Evolutionary conservation across 2,113 vertebrate species (phyloP).

Genomic region (Prunella himalayana): DNA sequence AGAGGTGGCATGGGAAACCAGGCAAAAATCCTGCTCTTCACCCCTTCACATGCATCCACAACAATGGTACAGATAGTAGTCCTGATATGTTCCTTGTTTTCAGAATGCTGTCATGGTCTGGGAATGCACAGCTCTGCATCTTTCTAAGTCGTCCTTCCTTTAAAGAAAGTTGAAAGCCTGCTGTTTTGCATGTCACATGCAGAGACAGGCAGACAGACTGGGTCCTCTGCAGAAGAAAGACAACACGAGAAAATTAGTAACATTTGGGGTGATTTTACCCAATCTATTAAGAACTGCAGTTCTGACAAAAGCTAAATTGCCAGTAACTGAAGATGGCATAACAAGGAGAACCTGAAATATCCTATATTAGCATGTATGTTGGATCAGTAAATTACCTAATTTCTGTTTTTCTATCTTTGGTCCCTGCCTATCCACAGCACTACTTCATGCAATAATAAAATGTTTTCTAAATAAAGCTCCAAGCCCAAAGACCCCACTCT

Average conservation of each 20-base stretch:
- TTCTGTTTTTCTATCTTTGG: background rate
- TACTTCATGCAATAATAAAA: background rate
- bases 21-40: background rate
- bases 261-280: background rate
- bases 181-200: background rate
- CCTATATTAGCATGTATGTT: background rate
- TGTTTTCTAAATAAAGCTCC: constrained; percentile 6
- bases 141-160: background rate
- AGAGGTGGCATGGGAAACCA: background rate
- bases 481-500: background rate
- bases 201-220: background rate
- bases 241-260: background rate
- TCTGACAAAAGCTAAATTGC: background rate
- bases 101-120: background rate
- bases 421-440: background rate
- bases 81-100: background rate
- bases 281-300: background rate
- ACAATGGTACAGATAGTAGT: background rate
- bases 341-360: background rate
- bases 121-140: background rate
- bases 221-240: background rate
- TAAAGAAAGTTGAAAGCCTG: background rate
- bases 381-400: background rate
- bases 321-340: background rate
- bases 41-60: background rate